Evolutionary conservation across 2,888 invertebrate species (phyloP).

Genomic region (Drosophila buzzatii): DNA sequence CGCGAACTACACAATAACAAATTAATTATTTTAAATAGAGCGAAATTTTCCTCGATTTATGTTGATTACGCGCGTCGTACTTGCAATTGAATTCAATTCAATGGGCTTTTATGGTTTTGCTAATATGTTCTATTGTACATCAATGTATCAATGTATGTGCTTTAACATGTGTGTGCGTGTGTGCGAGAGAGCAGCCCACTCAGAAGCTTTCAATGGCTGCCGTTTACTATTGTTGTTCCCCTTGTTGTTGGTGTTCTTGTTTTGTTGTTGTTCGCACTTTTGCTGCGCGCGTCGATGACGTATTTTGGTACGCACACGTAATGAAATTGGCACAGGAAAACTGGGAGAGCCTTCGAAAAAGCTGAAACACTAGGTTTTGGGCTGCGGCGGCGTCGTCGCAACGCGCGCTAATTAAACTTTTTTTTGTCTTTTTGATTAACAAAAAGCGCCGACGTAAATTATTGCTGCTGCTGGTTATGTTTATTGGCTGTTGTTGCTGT

Average conservation of each 20-base stretch:
- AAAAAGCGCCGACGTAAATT: slow-evolving; percentile 51
- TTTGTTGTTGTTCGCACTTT: slow-evolving; percentile 31
- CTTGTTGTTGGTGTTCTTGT: slow-evolving; percentile 21
- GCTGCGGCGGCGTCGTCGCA: slow-evolving; percentile 34
- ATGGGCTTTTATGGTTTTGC: slow-evolving; percentile 33
- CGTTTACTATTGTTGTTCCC: slow-evolving; percentile 26
- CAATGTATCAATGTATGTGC: neutral
- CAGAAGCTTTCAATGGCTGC: slow-evolving; percentile 61
- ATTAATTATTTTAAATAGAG: slow-evolving; percentile 66
- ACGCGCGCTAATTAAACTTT: slow-evolving; percentile 44
- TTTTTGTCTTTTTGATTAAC: slow-evolving; percentile 48
- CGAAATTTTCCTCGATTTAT: slow-evolving; percentile 69
- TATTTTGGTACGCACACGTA: slow-evolving; percentile 69
- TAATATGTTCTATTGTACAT: slow-evolving; percentile 15
- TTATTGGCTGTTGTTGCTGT: slow-evolving; percentile 22
- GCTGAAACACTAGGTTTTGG: slow-evolving; percentile 21
- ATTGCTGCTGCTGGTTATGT: slow-evolving; percentile 6
- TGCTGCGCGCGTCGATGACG: slow-evolving; percentile 78
- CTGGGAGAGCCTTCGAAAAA: slow-evolving; percentile 43
- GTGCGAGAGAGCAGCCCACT: slow-evolving; percentile 34
- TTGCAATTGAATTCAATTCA: slow-evolving; percentile 70
- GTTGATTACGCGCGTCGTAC: slow-evolving; percentile 54
- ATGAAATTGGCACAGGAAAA: slow-evolving; percentile 43
- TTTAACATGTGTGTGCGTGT: slow-evolving; percentile 10
- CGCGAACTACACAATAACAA: slow-evolving; percentile 63